Conservation (phyloP, 2,113 vertebrate species). For the Ursus arctos region DNA sequence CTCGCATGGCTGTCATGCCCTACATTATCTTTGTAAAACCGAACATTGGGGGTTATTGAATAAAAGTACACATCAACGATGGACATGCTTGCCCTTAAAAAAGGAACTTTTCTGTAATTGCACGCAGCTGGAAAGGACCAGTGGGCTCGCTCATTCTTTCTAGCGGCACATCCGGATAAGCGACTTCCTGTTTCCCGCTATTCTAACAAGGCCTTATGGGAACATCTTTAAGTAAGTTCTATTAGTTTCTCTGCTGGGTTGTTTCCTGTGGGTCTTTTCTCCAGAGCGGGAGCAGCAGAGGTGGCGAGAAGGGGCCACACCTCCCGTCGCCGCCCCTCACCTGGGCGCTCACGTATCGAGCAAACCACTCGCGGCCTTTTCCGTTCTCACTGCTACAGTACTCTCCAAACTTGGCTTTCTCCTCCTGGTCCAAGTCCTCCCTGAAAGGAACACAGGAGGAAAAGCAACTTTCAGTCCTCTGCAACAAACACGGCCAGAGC, state of each 20-base stretch:
- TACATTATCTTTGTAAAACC: neutral
- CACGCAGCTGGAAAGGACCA: neutral
- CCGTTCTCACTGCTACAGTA: conserved; percentile 94
- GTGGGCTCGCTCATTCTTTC: neutral
- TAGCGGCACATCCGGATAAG: accelerated
- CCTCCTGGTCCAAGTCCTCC: conserved; percentile 96
- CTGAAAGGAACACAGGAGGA: conserved; percentile 82
- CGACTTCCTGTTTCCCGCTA: neutral
- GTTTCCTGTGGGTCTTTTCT: neutral
- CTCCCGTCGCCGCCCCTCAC: accelerated
- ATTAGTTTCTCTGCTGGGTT: too few relatives aligned
- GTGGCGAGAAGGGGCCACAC: accelerated
- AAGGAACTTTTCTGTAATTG: neutral
- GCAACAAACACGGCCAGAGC: neutral
- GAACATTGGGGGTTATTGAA: neutral
- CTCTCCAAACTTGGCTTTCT: conserved; percentile 96
- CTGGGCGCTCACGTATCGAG: conserved; percentile 94
- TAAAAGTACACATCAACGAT: neutral
- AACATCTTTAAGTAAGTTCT: neutral
- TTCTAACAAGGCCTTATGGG: neutral
- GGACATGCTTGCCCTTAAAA: neutral
- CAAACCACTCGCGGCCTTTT: conserved; percentile 98
- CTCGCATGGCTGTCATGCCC: neutral
- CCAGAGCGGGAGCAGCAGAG: neutral
- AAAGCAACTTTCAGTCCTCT: neutral